Evolutionary conservation across 2,888 invertebrate genomes (phyloP).

Genomic region (Hirtodrosophila alboralis): DNA sequence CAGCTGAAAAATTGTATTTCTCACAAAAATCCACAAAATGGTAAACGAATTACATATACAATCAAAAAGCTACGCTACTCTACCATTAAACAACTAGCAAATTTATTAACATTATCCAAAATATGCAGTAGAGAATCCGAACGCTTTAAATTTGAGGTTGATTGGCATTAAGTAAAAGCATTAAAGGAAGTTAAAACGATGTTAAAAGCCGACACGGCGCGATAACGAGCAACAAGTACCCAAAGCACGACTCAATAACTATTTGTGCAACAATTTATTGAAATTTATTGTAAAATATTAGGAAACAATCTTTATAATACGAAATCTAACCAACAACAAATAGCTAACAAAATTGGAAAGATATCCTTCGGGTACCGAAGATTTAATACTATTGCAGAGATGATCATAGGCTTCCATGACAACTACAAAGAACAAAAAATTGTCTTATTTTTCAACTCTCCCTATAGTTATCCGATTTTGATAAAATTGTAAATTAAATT

Average conservation of each 20-base stretch:
- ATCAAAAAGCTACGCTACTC: slow-evolving; percentile 59
- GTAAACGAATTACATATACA: slow-evolving; percentile 82
- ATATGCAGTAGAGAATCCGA: slow-evolving; percentile 71
- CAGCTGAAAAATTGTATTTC: slow-evolving; percentile 77
- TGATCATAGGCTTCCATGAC: no score
- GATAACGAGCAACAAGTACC: slow-evolving; percentile 68
- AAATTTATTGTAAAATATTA: slow-evolving; percentile 75
- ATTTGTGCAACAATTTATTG: slow-evolving; percentile 61
- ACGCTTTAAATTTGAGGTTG: slow-evolving; percentile 81
- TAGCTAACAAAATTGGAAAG: slow-evolving; percentile 27
- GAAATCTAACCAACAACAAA: slow-evolving; percentile 19
- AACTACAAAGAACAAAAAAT: no score
- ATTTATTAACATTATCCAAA: slow-evolving; percentile 52
- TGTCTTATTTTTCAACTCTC: slow-evolving; percentile 40
- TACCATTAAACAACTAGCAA: slow-evolving; percentile 65
- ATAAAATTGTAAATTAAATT: no score
- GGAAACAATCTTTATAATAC: slow-evolving; percentile 48
- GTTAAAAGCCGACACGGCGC: slow-evolving; percentile 82
- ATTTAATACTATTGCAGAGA: no score
- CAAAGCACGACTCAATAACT: slow-evolving; percentile 51
- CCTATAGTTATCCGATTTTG: no score
- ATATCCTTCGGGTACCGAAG: slow-evolving; percentile 67
- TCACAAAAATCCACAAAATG: slow-evolving; percentile 56
- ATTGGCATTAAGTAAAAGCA: slow-evolving; percentile 81
- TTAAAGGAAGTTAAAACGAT: slow-evolving; percentile 74